These are phyloP conservation scores for Clepsis dumicolana DNA, from an alignment of 2,888 invertebrate genomes.

Conservation along the genomic window DNA sequence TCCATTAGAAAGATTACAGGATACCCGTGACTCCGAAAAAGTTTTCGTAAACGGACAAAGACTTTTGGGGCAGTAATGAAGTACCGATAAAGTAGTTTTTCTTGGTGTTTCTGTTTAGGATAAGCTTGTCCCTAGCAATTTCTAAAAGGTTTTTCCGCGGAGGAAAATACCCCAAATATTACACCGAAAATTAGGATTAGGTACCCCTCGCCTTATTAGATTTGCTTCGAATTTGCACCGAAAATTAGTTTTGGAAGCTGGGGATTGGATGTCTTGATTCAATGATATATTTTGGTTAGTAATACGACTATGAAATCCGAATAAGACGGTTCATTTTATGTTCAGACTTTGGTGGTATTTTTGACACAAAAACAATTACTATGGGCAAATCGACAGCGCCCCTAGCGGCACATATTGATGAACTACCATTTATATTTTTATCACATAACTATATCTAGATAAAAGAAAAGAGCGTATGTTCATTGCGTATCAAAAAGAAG, in stretches of 20 bases:
- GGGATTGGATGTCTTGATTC: conserved; percentile 18
- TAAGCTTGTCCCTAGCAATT: not conserved
- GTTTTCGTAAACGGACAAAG: not conserved
- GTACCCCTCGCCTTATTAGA: conserved; percentile 35
- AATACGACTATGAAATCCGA: not conserved
- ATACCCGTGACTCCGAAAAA: not conserved
- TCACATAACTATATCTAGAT: too few relatives aligned
- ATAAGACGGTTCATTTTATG: too few relatives aligned
- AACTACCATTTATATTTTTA: too few relatives aligned
- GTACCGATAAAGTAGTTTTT: not conserved
- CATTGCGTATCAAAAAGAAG: too few relatives aligned
- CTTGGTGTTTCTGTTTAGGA: not conserved
- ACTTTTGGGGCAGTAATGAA: not conserved
- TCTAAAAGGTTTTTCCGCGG: conserved; percentile 1
- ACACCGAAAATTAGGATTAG: conserved; percentile 36
- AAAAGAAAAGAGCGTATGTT: too few relatives aligned
- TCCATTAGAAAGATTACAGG: not conserved
- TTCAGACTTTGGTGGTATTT: too few relatives aligned
- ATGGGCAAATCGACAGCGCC: too few relatives aligned
- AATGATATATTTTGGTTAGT: conserved; percentile 2
- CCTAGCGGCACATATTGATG: too few relatives aligned
- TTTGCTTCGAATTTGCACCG: conserved; percentile 33
- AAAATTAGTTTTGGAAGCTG: conserved; percentile 28
- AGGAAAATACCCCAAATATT: conserved; percentile 23
- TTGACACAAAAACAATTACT: too few relatives aligned